Evolutionary conservation across 2,797 vertebrate genomes (phyloP).

Genomic region (Catharus ustulatus): DNA sequence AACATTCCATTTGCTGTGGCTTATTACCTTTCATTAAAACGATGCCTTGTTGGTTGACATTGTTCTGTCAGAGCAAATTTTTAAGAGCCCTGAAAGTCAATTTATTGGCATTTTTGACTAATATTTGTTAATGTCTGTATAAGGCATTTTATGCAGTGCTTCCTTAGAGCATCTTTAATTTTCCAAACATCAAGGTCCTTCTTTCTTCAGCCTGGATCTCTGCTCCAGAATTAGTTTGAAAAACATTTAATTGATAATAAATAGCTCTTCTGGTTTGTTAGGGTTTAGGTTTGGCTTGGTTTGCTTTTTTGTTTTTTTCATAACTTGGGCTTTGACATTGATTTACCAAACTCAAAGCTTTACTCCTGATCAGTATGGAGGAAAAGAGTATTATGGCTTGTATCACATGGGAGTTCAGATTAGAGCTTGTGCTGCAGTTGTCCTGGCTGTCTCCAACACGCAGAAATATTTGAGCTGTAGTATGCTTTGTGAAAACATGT

Average conservation of each 20-base stretch:
- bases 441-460: background rate
- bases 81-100: background rate
- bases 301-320: background rate
- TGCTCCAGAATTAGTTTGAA: background rate
- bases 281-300: rapidly evolving
- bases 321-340: background rate
- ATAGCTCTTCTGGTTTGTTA: background rate
- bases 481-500: background rate
- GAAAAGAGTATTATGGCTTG: background rate
- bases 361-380: background rate
- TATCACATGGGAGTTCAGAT: background rate
- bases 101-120: background rate
- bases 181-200: background rate
- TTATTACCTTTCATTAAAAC: background rate
- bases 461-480: background rate
- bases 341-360: background rate
- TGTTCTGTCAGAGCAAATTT: background rate
- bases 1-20: background rate
- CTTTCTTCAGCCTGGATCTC: background rate
- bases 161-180: background rate
- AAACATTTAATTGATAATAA: background rate
- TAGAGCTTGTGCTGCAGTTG: background rate
- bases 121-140: background rate
- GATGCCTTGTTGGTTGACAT: background rate
- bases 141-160: background rate